Conservation (phyloP, 2,113 vertebrate genomes). For the Callionymus lyra region DNA sequence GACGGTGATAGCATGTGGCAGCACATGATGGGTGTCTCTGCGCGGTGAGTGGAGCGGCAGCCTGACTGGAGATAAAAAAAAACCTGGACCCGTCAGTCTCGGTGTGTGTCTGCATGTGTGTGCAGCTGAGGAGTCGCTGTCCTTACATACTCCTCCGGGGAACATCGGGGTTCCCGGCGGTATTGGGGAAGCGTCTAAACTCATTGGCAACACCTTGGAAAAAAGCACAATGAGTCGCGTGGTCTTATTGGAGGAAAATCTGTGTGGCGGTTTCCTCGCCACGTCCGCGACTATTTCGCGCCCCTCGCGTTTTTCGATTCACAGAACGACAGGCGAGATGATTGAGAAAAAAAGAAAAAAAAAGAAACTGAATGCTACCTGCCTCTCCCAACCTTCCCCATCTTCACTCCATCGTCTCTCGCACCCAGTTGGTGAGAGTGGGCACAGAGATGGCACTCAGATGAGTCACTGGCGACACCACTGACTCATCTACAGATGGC, state of each 20-base stretch:
- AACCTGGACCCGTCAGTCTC: slow-evolving; percentile 46
- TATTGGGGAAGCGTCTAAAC: slow-evolving; percentile 47
- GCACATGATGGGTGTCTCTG: slow-evolving; percentile 38
- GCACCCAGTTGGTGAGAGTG: slow-evolving; percentile 43
- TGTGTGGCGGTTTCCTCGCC: slow-evolving; percentile 42
- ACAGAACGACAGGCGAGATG: slow-evolving; percentile 39
- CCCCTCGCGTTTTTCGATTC: slow-evolving; percentile 46
- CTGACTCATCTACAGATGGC: slow-evolving; percentile 58
- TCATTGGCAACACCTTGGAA: too few species aligned
- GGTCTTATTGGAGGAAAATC: too few species aligned
- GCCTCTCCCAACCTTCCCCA: slow-evolving; percentile 21
- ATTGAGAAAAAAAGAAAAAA: slow-evolving; percentile 15
- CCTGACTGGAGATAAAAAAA: slow-evolving; percentile 42
- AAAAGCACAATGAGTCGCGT: too few species aligned
- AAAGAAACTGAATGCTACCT: slow-evolving; percentile 18
- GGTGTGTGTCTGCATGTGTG: slow-evolving; percentile 12
- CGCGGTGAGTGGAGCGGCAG: slow-evolving; percentile 33
- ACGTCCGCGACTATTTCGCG: slow-evolving; percentile 44
- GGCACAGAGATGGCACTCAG: slow-evolving; percentile 54
- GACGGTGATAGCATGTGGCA: slow-evolving; percentile 39
- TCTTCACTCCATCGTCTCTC: slow-evolving; percentile 38
- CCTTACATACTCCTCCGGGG: too few species aligned
- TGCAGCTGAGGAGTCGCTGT: too few species aligned
- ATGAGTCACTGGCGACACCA: slow-evolving; percentile 52
- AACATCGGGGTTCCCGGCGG: slow-evolving; percentile 23